phyloP scores from a whole-genome alignment of 2,888 invertebrate species.

The Andrena trimmerana region DNA sequence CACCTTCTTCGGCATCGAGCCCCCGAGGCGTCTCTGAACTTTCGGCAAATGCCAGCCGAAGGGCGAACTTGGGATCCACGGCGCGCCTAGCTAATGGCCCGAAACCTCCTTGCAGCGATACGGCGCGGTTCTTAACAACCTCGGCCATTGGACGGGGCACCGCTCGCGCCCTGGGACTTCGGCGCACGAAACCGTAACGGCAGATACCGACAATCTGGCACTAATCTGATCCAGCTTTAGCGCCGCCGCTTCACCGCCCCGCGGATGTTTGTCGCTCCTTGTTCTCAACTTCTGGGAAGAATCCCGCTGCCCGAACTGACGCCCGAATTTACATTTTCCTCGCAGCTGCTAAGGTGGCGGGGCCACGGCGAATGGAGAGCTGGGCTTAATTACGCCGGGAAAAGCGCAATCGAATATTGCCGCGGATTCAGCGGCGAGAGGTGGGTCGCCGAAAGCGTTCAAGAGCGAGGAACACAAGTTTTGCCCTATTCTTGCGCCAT shows the following conservation, averaged over 20 bases:
- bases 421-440: too few species aligned
- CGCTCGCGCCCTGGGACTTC: conserved; percentile 6
- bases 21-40: conserved; percentile 57
- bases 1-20: neutral
- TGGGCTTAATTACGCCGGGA: neutral
- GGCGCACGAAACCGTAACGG: conserved; percentile 33
- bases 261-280: conserved; percentile 4
- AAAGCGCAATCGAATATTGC: neutral
- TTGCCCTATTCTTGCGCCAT: conserved; percentile 16
- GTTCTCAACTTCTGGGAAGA: neutral
- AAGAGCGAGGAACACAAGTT: neutral
- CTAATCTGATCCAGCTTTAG: conserved; percentile 43
- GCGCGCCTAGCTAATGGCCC: conserved; percentile 68
- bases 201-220: conserved; percentile 28
- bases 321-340: conserved; percentile 4
- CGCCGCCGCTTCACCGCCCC: conserved; percentile 1
- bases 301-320: neutral
- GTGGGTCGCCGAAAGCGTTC: neutral
- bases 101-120: conserved; percentile 51
- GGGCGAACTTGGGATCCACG: conserved; percentile 40
- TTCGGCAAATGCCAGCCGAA: conserved; percentile 71
- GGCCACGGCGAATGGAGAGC: too few species aligned
- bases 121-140: conserved; percentile 63
- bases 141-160: conserved; percentile 32
- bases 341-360: neutral